These are phyloP conservation scores for Syngnathus scovelli DNA, from an alignment of 2,113 vertebrate genomes.

Conservation along the genomic window DNA sequence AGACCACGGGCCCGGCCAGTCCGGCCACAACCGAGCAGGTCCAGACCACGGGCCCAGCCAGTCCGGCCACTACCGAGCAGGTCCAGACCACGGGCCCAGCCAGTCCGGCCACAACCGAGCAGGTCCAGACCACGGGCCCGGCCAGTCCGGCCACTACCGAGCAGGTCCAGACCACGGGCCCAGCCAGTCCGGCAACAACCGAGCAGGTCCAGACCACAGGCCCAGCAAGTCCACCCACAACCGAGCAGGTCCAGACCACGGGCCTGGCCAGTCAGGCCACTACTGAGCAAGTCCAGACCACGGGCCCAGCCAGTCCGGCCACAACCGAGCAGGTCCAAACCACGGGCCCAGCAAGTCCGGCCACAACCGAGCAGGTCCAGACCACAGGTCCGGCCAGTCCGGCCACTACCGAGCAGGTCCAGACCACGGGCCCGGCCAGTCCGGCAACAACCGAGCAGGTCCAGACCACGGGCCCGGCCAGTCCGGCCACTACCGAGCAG, in stretches of 20 bases:
- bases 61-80: neutral
- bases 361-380: neutral
- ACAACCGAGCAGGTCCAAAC: neutral
- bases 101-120: neutral
- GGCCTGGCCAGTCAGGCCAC: too few relatives aligned
- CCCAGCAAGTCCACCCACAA: neutral
- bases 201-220: neutral
- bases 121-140: neutral
- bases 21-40: neutral
- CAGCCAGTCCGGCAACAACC: neutral
- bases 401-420: neutral
- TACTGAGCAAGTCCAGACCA: neutral
- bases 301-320: neutral
- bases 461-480: neutral
- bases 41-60: neutral
- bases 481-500: neutral
- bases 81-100: neutral
- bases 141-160: neutral
- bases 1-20: neutral
- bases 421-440: neutral
- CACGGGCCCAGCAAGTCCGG: neutral
- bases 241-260: too few relatives aligned
- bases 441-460: neutral
- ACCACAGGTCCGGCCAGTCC: neutral
- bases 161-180: neutral